Percentiles rank a stretch among this genome's conserved stretches.
phyloP scores from a whole-genome alignment of 2,113 vertebrate species.

The Platysternon megacephalum region DNA sequence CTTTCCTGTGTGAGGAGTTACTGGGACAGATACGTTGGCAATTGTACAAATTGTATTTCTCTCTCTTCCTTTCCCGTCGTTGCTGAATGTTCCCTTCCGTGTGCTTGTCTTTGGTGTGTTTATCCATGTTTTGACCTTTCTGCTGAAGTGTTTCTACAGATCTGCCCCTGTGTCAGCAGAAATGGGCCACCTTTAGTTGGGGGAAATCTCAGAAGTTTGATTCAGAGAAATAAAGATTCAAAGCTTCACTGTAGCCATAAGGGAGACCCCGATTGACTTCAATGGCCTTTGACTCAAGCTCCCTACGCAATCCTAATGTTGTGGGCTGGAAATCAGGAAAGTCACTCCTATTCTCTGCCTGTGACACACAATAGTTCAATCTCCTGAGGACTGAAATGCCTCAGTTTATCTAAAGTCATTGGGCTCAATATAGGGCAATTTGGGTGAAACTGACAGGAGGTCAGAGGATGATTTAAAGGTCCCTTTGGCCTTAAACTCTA shows the following conservation, averaged over 20 bases:
- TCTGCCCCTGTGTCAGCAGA: accelerated
- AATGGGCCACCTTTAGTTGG: accelerated
- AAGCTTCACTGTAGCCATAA: background rate
- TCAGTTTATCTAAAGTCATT: background rate
- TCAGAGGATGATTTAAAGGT: no score
- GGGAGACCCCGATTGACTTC: background rate
- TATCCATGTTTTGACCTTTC: background rate
- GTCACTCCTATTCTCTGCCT: no score
- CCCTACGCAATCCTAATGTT: background rate
- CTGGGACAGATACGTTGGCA: constrained; percentile 61
- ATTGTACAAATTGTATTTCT: background rate
- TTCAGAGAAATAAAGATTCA: background rate
- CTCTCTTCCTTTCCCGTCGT: background rate
- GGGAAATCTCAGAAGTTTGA: background rate
- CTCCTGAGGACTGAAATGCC: background rate
- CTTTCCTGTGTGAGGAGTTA: constrained; percentile 43
- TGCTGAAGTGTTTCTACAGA: accelerated
- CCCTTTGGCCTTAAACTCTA: background rate
- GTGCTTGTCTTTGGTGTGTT: background rate
- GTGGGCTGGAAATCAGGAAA: background rate
- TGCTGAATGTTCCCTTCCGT: background rate
- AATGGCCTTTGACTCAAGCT: background rate
- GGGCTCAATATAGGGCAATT: background rate
- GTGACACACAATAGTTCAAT: background rate
- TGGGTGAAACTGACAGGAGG: no score